These are phyloP conservation scores for Cygnus buccinator DNA, from an alignment of 2,113 vertebrate species.

Conservation along the genomic window DNA sequence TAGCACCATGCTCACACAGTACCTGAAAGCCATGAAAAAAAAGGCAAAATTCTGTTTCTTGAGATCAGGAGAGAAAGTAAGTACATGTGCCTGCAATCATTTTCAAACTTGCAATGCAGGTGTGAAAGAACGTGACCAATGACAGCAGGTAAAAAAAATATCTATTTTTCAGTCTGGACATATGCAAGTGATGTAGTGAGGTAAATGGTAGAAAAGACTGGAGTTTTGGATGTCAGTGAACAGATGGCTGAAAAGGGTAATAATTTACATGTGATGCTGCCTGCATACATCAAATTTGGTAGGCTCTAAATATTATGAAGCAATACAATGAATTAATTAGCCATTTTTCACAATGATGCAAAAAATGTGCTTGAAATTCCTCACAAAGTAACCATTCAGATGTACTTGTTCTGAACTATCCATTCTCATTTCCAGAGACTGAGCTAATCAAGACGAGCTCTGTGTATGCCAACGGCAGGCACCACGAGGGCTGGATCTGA, in stretches of 20 bases:
- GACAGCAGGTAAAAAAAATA: background rate
- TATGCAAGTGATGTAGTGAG: background rate
- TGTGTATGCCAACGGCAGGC: rapidly evolving
- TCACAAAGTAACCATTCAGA: background rate
- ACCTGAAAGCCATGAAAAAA: background rate
- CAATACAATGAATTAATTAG: background rate
- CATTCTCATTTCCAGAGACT: too few relatives aligned
- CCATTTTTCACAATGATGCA: background rate
- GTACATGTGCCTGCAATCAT: background rate
- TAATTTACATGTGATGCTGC: rapidly evolving
- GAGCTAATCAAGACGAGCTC: background rate
- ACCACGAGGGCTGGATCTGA: background rate
- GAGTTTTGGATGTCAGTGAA: background rate
- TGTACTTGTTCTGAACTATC: rapidly evolving
- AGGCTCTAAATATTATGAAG: background rate
- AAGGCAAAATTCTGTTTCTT: background rate
- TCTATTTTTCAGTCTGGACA: background rate
- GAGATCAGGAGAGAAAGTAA: background rate
- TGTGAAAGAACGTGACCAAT: background rate
- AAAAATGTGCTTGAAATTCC: background rate
- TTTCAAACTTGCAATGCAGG: background rate
- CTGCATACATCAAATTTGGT: background rate
- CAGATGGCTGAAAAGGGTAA: background rate
- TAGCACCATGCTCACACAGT: background rate
- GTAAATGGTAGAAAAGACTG: background rate